Percentiles rank a stretch among this genome's conserved stretches.
phyloP scores from a whole-genome alignment of 1,140 invertebrate genomes.

The Ceratitis capitata region DNA sequence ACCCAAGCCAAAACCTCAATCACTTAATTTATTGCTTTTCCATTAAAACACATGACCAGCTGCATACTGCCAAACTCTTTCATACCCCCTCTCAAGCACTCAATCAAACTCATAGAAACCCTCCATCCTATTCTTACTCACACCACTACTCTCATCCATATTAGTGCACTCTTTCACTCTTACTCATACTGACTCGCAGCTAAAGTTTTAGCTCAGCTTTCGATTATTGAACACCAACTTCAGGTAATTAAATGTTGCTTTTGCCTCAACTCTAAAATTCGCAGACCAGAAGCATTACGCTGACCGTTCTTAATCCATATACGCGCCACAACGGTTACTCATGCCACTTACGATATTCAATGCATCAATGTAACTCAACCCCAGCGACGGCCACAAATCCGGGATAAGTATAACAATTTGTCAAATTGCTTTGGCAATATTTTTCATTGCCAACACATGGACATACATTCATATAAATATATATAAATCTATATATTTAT shows the following conservation, averaged over 20 bases:
- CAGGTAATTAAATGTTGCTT: not conserved
- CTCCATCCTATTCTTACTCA: too few species aligned
- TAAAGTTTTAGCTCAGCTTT: not conserved
- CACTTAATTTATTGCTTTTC: not conserved
- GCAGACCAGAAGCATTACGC: not conserved
- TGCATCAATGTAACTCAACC: not conserved
- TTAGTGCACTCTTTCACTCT: too few species aligned
- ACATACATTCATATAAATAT: not conserved
- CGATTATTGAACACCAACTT: not conserved
- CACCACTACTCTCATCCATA: not conserved
- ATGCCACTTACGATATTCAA: not conserved
- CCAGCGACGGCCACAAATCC: not conserved
- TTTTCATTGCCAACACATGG: not conserved
- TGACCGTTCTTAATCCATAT: too few species aligned
- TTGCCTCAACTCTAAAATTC: not conserved
- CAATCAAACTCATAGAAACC: too few species aligned
- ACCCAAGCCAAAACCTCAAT: not conserved
- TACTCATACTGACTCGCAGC: not conserved
- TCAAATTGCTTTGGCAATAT: constrained; percentile 36
- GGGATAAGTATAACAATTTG: constrained; percentile 31
- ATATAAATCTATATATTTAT: not conserved
- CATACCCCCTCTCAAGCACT: too few species aligned
- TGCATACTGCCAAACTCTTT: too few species aligned
- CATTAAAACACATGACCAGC: not conserved
- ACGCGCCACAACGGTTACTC: not conserved